Conservation (phyloP, 2,113 vertebrate species). For the Acinonyx jubatus region DNA sequence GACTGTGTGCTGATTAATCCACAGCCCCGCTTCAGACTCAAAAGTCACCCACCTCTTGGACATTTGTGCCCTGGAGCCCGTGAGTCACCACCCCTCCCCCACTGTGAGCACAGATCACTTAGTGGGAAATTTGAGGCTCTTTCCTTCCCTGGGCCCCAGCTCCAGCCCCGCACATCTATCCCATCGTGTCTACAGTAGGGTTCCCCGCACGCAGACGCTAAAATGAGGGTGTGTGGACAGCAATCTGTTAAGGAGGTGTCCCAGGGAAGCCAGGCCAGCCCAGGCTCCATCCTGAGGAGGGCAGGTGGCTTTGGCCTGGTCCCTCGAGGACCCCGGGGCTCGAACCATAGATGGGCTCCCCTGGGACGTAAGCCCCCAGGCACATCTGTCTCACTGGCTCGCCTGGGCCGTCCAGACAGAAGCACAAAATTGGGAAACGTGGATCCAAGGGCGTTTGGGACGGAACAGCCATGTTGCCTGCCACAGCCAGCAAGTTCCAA, state of each 20-base stretch:
- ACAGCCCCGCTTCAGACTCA: background rate
- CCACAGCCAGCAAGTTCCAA: background rate
- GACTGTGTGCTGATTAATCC: background rate
- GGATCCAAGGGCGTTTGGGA: background rate
- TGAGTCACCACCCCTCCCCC: background rate
- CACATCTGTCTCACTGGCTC: background rate
- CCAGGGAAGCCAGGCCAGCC: background rate
- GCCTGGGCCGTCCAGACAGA: background rate
- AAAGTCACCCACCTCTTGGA: background rate
- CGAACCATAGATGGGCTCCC: background rate
- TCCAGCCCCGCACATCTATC: background rate
- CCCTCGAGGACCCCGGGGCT: background rate
- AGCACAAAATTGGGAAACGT: too few species aligned
- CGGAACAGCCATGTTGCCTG: background rate
- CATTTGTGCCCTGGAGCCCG: background rate
- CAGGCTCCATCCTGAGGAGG: background rate
- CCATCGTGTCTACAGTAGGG: background rate
- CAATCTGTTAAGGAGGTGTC: background rate
- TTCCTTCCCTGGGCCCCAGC: background rate
- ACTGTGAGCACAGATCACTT: background rate
- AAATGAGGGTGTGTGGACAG: background rate
- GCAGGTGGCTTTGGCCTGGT: background rate
- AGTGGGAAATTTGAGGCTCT: fast-evolving
- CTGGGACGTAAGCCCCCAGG: background rate
- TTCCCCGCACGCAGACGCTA: background rate